Evolutionary conservation across 2,797 vertebrate genomes (phyloP), one percentile per base, ranked within the genome.

Genomic region (Danio albolineatus): DNA sequence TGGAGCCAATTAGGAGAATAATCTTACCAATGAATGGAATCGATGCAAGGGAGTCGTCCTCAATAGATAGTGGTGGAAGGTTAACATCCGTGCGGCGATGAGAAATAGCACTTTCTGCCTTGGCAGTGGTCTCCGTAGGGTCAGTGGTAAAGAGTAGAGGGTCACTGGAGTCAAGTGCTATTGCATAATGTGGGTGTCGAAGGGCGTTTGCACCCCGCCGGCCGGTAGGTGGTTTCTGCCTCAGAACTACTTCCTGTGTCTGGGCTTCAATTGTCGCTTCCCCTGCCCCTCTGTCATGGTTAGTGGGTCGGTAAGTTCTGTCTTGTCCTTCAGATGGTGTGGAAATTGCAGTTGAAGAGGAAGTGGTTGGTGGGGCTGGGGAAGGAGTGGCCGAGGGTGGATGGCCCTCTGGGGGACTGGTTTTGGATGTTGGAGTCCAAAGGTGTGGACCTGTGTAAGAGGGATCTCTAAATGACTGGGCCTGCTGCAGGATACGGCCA

Each of bases 1-100:
- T 48, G 39, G 43, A 54, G 57, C 46, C 57, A 46, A 16, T 21
- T 19, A 71, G 46, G 17, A 75, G 14, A 36, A 69, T 17, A 4
- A 8, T 87, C 96, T 95, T 92, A 99, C 98, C 98, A 66, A 99
- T 99, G 89, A 96, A 99, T 46, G 98, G 98, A 81, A 99, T 99
- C 83, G 97, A 98, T 0, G 97, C 97, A 90, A 99, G 89, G 0
- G 96, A 98, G 86, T 98, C 97, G 17, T 98, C 96, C 0, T 97
- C 94, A 13, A 94, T 85, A 0, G 93, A 90, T 77, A 97, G 85
- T 0, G 95, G 95, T 57, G 95, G 92, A 36, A 97, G 88, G 9
- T 88, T 94, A 82, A 92, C 93, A n/a, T 94, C 93, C 2, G 86
- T 89, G 80, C 92, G 92, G 4, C 88, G 88, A n/a, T 86, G 87